These are phyloP conservation scores for Netelia melanura DNA, from an alignment of 2,888 invertebrate species.

Conservation along the genomic window DNA sequence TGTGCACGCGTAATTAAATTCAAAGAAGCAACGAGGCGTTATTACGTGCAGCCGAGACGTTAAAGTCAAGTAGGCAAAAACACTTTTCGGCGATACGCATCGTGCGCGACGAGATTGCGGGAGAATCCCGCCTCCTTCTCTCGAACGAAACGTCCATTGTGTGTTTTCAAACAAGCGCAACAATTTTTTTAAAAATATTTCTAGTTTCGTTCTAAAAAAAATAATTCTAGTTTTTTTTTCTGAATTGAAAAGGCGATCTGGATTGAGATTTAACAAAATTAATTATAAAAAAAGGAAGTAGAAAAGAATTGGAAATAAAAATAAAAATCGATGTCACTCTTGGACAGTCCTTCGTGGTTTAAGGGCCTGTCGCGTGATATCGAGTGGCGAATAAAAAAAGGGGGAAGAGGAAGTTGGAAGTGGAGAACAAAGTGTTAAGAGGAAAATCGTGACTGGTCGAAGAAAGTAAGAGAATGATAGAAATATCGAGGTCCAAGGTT, in stretches of 20 bases:
- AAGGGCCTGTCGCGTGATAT: background rate
- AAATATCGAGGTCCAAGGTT: background rate
- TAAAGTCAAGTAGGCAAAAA: conserved; percentile 57
- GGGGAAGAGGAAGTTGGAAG: conserved; percentile 2
- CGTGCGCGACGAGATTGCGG: conserved; percentile 20
- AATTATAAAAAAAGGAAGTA: no score
- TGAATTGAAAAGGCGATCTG: no score
- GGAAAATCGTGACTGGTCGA: conserved; percentile 31
- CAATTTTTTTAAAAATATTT: background rate
- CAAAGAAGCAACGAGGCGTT: conserved; percentile 71
- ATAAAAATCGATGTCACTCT: background rate
- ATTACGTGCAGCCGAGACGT: conserved; percentile 56
- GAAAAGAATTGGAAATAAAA: no score
- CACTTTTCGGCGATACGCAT: conserved; percentile 38
- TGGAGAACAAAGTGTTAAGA: conserved; percentile 33
- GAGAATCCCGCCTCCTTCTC: background rate
- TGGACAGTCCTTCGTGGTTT: background rate
- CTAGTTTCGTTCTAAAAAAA: background rate
- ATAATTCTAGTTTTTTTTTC: background rate
- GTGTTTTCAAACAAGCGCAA: background rate
- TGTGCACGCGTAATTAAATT: conserved; percentile 78
- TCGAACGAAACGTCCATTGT: conserved; percentile 1
- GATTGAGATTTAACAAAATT: no score
- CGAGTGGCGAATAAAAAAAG: no score
- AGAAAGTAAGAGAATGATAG: background rate